Conservation (phyloP, 2,113 vertebrate species). For the Glaucomys volans region DNA sequence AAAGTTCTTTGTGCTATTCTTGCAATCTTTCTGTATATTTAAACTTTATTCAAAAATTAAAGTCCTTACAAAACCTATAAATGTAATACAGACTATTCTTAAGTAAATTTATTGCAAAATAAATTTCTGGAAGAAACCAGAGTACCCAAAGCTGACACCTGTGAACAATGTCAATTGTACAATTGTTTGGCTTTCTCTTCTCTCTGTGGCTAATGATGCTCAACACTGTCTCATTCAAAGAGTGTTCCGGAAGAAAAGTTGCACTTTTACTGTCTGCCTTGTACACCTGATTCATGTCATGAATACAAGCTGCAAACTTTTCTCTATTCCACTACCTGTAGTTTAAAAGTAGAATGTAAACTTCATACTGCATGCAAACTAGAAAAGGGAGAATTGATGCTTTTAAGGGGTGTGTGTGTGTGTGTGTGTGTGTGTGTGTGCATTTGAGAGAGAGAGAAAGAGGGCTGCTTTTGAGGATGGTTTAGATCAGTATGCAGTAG, state of each 20-base stretch:
- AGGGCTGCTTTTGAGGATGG: background rate
- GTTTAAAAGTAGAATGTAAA: background rate
- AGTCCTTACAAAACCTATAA: background rate
- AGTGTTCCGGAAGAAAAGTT: background rate
- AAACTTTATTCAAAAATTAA: conserved; percentile 4
- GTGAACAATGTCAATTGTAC: background rate
- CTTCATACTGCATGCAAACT: background rate
- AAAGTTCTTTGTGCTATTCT: background rate
- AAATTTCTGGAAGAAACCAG: background rate
- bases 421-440: background rate
- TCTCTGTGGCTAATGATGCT: background rate
- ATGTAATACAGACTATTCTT: background rate
- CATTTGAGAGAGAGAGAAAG: background rate
- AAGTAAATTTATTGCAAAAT: background rate
- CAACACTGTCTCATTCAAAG: background rate
- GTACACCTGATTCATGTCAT: background rate
- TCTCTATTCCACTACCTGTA: background rate
- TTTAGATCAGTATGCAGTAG: background rate
- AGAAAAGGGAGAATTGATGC: background rate
- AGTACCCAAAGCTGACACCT: background rate
- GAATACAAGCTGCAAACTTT: background rate
- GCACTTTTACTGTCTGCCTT: background rate
- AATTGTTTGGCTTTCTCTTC: background rate
- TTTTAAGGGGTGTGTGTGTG: background rate
- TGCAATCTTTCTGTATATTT: background rate